These are phyloP conservation scores for Entomobrya proxima DNA, from an alignment of 2,888 invertebrate species.

Conservation along the genomic window DNA sequence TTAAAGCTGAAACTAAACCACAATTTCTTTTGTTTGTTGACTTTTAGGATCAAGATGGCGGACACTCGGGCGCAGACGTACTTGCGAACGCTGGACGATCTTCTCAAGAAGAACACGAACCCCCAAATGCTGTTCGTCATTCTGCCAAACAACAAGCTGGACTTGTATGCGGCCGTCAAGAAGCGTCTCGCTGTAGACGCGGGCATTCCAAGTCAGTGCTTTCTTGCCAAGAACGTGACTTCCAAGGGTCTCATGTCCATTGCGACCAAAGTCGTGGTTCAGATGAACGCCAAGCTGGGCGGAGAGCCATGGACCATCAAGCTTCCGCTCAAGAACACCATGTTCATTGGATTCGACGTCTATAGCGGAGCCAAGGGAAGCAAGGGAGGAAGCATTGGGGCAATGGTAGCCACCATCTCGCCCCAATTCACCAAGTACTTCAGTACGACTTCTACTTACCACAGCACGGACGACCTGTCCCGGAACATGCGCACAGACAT, in stretches of 20 bases:
- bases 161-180: slow-evolving; percentile 80
- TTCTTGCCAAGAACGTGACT: slow-evolving; percentile 70
- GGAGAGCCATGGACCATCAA: slow-evolving; percentile 91
- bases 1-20: too few relatives aligned
- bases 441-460: slow-evolving; percentile 54
- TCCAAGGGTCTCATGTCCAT: slow-evolving; percentile 71
- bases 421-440: slow-evolving; percentile 56
- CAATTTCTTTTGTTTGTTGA: too few relatives aligned
- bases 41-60: slow-evolving; percentile 28
- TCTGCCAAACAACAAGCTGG: slow-evolving; percentile 79
- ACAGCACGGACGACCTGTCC: slow-evolving; percentile 50
- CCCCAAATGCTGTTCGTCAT: slow-evolving; percentile 78
- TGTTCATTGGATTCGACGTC: slow-evolving; percentile 71
- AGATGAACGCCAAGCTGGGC: slow-evolving; percentile 83
- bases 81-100: slow-evolving; percentile 26
- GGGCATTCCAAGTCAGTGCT: slow-evolving; percentile 73
- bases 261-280: slow-evolving; percentile 79
- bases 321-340: slow-evolving; percentile 80
- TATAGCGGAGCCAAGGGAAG: slow-evolving; percentile 59
- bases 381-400: slow-evolving; percentile 62
- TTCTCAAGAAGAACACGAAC: neutral
- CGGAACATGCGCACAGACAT: slow-evolving; percentile 49
- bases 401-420: slow-evolving; percentile 65
- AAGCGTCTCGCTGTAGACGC: slow-evolving; percentile 75
- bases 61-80: slow-evolving; percentile 25